These are phyloP conservation scores for Pseudoips prasinana DNA, from an alignment of 2,888 invertebrate genomes.

Conservation along the genomic window DNA sequence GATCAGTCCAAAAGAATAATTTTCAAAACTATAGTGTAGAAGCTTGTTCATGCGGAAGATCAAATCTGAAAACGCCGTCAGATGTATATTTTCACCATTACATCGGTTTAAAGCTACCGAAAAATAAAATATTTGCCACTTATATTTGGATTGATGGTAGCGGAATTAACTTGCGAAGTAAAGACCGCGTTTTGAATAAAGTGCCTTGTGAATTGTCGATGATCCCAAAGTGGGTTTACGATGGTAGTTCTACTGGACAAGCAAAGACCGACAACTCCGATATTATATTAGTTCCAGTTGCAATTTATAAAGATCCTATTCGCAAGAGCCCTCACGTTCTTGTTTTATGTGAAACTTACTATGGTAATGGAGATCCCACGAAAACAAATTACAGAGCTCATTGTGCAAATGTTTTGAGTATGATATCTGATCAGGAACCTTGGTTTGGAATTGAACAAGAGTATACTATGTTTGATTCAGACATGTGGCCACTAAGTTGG, in stretches of 20 bases:
- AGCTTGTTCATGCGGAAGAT: slow-evolving; percentile 33
- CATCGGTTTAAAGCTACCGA: slow-evolving; percentile 74
- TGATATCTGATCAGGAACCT: slow-evolving; percentile 83
- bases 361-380: slow-evolving; percentile 88
- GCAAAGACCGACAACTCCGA: slow-evolving; percentile 92
- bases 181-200: slow-evolving; percentile 85
- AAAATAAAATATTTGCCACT: slow-evolving; percentile 83
- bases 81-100: slow-evolving; percentile 53
- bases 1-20: too few species aligned
- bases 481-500: slow-evolving; percentile 94
- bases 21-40: too few species aligned
- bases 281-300: slow-evolving; percentile 92
- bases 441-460: slow-evolving; percentile 98
- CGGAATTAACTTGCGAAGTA: slow-evolving; percentile 85
- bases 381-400: slow-evolving; percentile 86
- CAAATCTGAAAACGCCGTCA: slow-evolving; percentile 37
- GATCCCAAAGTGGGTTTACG: slow-evolving; percentile 94
- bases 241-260: slow-evolving; percentile 96
- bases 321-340: slow-evolving; percentile 92
- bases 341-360: slow-evolving; percentile 93
- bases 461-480: slow-evolving; percentile 92
- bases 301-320: slow-evolving; percentile 96
- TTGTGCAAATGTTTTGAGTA: slow-evolving; percentile 82
- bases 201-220: slow-evolving; percentile 74
- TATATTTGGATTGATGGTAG: slow-evolving; percentile 93